Evolutionary conservation across 2,888 invertebrate species (phyloP).

Genomic region (Tupiocoris notatus): DNA sequence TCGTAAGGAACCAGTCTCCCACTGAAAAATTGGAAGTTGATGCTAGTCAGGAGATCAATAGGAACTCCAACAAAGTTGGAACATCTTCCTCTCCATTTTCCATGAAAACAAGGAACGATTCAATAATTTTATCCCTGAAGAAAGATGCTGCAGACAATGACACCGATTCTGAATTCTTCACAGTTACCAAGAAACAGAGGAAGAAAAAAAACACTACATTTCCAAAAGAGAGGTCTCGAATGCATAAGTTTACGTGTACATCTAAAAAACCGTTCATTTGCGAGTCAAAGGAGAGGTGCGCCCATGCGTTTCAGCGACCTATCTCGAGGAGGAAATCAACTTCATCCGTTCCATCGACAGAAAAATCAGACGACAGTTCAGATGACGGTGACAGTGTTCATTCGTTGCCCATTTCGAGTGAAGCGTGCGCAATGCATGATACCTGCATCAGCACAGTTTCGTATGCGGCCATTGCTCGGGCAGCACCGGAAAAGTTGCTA

Average conservation of each 20-base stretch:
- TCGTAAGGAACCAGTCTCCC: not conserved
- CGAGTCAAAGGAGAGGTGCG: conserved; percentile 30
- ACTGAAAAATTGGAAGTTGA: not conserved
- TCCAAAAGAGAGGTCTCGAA: conserved; percentile 21
- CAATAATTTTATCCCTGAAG: not conserved
- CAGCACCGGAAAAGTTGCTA: conserved; percentile 37
- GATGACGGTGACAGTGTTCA: conserved; percentile 79
- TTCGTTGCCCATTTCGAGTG: conserved; percentile 66
- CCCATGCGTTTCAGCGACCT: conserved; percentile 32
- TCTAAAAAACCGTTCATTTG: conserved; percentile 37
- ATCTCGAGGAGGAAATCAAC: conserved; percentile 64
- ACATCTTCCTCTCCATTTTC: not conserved
- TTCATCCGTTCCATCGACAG: conserved; percentile 72
- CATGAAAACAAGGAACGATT: conserved; percentile 6
- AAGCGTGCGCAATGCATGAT: conserved; percentile 48
- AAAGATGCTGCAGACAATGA: conserved; percentile 14
- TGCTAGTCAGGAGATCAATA: conserved; percentile 21
- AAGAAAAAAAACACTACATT: conserved; percentile 46
- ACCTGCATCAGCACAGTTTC: conserved; percentile 58
- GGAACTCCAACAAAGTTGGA: not conserved
- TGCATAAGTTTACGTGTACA: conserved; percentile 6
- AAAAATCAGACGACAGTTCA: conserved; percentile 76
- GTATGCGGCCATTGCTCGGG: conserved; percentile 78
- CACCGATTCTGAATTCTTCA: conserved; percentile 51
- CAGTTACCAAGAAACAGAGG: conserved; percentile 52